phyloP scores from a whole-genome alignment of 2,797 vertebrate genomes.

The Anguilla anguilla region DNA sequence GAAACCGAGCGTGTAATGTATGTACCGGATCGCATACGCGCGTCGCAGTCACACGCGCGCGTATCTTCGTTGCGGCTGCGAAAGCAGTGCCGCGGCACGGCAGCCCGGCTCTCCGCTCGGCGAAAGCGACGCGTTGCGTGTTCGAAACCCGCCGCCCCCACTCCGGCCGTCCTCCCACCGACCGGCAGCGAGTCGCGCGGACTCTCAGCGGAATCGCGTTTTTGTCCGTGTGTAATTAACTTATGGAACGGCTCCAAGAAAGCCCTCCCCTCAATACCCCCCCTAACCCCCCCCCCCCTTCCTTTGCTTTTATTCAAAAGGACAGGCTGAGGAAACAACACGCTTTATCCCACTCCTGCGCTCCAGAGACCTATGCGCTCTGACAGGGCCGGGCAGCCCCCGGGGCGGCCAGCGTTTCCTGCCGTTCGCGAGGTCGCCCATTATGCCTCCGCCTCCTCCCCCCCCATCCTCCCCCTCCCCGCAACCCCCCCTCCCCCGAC shows the following conservation, averaged over 20 bases:
- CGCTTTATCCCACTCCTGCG: conserved; percentile 53
- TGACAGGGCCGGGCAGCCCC: conserved; percentile 69
- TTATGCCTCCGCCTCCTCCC: not conserved
- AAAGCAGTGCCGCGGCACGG: not conserved
- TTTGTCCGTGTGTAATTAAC: conserved; percentile 61
- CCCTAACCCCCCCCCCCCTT: conserved; percentile 51
- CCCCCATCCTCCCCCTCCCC: not conserved
- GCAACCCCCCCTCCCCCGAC: conserved; percentile 30
- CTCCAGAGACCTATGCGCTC: conserved; percentile 65
- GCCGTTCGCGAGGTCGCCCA: conserved; percentile 52
- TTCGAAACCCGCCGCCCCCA: conserved; percentile 54
- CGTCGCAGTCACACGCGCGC: not conserved
- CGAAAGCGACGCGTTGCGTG: not conserved
- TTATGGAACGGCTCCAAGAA: conserved; percentile 51
- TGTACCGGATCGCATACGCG: not conserved
- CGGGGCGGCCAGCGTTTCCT: conserved; percentile 68
- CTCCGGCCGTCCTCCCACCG: conserved; percentile 30
- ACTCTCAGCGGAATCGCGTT: conserved; percentile 50
- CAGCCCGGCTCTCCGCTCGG: not conserved
- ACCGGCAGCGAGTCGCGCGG: conserved; percentile 28
- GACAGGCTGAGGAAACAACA: conserved; percentile 57
- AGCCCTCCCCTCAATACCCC: conserved; percentile 45
- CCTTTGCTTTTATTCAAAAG: conserved; percentile 61
- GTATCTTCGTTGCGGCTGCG: not conserved
- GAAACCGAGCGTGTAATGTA: not conserved